Evolutionary conservation across 2,888 invertebrate genomes (phyloP).

Genomic region (Trypoxylon attenuatum): DNA sequence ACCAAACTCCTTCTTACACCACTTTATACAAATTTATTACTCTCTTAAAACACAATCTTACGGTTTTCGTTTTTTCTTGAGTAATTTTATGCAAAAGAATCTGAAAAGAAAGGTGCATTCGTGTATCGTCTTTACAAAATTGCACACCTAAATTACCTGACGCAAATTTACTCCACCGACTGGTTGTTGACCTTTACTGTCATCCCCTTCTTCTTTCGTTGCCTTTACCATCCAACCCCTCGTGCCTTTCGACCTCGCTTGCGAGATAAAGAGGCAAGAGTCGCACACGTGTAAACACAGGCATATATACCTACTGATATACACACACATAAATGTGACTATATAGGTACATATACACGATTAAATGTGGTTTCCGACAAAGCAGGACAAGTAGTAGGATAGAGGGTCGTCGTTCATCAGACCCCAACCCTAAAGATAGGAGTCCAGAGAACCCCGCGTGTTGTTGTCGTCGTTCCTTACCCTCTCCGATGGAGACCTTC

Average conservation of each 20-base stretch:
- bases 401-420: too few species aligned
- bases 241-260: not conserved
- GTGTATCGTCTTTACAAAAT: not conserved
- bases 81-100: conserved; percentile 65
- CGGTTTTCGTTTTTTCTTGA: conserved; percentile 20
- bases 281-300: not conserved
- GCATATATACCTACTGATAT: too few species aligned
- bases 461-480: not conserved
- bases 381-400: too few species aligned
- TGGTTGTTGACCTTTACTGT: not conserved
- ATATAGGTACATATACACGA: too few species aligned
- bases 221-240: not conserved
- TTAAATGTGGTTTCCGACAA: too few species aligned
- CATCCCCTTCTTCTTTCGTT: not conserved
- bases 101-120: conserved; percentile 64
- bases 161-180: too few species aligned
- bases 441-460: too few species aligned
- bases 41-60: conserved; percentile 68
- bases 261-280: not conserved
- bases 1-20: conserved; percentile 57
- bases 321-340: too few species aligned
- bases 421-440: too few species aligned
- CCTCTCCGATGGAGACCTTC: not conserved
- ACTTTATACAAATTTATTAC: conserved; percentile 73
- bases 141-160: not conserved